Conservation (phyloP, 1,140 invertebrate genomes). For the Sitophilus oryzae region DNA sequence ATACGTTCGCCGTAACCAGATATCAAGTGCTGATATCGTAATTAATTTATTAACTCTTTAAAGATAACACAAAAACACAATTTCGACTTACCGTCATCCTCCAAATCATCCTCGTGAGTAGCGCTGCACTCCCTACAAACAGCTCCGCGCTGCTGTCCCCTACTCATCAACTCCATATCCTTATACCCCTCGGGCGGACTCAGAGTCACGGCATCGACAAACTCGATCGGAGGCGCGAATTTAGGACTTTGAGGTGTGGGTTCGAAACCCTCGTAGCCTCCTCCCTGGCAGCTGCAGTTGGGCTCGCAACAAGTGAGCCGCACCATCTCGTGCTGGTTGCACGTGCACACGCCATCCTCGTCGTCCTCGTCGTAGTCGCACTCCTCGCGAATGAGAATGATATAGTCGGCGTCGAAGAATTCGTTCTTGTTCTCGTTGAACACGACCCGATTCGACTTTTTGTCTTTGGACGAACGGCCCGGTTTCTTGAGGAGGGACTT, state of each 20-base stretch:
- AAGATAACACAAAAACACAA: too few species aligned
- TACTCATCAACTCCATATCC: constrained; percentile 54
- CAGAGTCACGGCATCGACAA: constrained; percentile 69
- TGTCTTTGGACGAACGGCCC: constrained; percentile 41
- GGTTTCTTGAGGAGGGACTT: constrained; percentile 56
- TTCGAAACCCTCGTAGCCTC: constrained; percentile 42
- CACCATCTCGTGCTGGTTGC: constrained; percentile 65
- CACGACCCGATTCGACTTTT: constrained; percentile 56
- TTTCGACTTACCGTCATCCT: constrained; percentile 28
- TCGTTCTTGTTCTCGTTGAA: constrained; percentile 81
- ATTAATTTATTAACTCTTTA: too few species aligned
- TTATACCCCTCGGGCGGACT: constrained; percentile 83
- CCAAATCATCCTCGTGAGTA: constrained; percentile 33
- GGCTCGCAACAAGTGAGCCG: constrained; percentile 56
- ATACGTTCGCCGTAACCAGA: too few species aligned
- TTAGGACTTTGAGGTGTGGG: constrained; percentile 48
- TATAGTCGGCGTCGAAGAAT: constrained; percentile 83
- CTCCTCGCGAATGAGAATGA: constrained; percentile 77
- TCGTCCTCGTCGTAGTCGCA: constrained; percentile 72
- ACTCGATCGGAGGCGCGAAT: constrained; percentile 56
- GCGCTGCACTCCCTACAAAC: constrained; percentile 42
- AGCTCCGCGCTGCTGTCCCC: constrained; percentile 46
- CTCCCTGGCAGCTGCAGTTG: constrained; percentile 52
- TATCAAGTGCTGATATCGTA: too few species aligned
- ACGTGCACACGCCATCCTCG: constrained; percentile 57